Conservation (phyloP, 2,888 invertebrate species). For the Eupithecia vulgata region DNA sequence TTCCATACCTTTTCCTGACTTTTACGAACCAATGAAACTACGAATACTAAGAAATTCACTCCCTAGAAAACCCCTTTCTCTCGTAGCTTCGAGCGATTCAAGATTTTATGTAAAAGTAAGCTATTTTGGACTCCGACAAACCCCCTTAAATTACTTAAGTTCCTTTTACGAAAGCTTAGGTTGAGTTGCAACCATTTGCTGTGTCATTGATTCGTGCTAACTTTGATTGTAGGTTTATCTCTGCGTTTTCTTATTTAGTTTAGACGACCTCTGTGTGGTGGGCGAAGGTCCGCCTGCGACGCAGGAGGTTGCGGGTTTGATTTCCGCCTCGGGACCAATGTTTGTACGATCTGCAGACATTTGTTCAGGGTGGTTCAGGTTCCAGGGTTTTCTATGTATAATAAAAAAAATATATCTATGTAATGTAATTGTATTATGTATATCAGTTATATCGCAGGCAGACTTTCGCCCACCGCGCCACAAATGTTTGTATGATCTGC, state of each 20-base stretch:
- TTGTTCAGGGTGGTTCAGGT: too few relatives aligned
- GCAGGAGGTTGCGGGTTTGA: too few relatives aligned
- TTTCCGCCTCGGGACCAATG: too few relatives aligned
- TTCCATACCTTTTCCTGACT: constrained; percentile 8
- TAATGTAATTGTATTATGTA: too few relatives aligned
- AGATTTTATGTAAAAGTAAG: neutral
- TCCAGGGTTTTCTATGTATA: too few relatives aligned
- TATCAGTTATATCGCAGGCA: too few relatives aligned
- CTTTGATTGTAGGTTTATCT: neutral
- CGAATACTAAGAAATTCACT: constrained; percentile 11
- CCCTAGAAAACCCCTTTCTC: neutral
- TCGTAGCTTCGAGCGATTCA: constrained; percentile 4
- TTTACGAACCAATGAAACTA: constrained; percentile 13
- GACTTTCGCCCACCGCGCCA: too few relatives aligned
- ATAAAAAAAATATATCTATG: too few relatives aligned
- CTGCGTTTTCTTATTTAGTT: neutral
- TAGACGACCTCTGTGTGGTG: too few relatives aligned
- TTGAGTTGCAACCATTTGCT: neutral
- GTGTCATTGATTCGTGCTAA: neutral
- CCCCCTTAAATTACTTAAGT: neutral
- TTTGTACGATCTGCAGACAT: too few relatives aligned
- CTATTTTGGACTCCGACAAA: neutral
- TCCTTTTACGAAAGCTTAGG: neutral
- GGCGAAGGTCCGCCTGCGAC: too few relatives aligned
- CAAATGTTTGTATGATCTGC: too few relatives aligned